A percentile compares a stretch with the other conserved stretches of the same genome.
Evolutionary conservation across 1,140 invertebrate species (phyloP).

Genomic region (Himalopsyche phryganea): DNA sequence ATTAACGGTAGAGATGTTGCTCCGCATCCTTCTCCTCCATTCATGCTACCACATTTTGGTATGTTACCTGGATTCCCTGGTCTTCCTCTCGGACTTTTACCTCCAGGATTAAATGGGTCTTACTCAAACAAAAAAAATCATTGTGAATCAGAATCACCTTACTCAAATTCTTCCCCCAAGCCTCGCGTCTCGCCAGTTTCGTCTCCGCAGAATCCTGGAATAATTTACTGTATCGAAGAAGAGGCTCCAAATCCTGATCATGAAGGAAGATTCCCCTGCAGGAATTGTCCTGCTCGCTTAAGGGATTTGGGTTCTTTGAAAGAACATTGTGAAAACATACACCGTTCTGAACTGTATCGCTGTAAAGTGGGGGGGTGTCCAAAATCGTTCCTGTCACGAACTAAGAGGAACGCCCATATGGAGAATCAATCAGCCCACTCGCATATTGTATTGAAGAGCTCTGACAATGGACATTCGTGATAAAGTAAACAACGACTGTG

Average conservation of each 20-base stretch:
- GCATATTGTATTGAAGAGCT: constrained; percentile 38
- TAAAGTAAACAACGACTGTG: constrained; percentile 7
- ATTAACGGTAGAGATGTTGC: constrained; percentile 41
- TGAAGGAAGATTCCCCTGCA: constrained; percentile 57
- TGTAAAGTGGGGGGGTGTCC: constrained; percentile 66
- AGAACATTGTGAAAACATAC: constrained; percentile 62
- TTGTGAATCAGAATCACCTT: constrained; percentile 39
- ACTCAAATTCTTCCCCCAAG: constrained; percentile 37
- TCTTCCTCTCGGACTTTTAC: constrained; percentile 46
- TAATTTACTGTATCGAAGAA: constrained; percentile 48
- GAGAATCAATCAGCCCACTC: constrained; percentile 52
- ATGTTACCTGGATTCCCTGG: constrained; percentile 51
- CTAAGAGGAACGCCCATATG: constrained; percentile 65
- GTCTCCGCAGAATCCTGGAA: constrained; percentile 15
- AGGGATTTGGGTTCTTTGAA: constrained; percentile 54
- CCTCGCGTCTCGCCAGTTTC: constrained; percentile 22
- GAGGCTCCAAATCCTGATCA: constrained; percentile 47
- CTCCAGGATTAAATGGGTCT: constrained; percentile 40
- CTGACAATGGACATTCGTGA: constrained; percentile 30
- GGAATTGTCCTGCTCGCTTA: constrained; percentile 57
- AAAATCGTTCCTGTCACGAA: constrained; percentile 68
- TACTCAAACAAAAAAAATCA: constrained; percentile 30
- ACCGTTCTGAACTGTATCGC: constrained; percentile 60
- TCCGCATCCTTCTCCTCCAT: constrained; percentile 46
- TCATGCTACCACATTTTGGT: constrained; percentile 49